Evolutionary conservation across 2,888 invertebrate species (phyloP).

Genomic region (Prenolepis imparis): DNA sequence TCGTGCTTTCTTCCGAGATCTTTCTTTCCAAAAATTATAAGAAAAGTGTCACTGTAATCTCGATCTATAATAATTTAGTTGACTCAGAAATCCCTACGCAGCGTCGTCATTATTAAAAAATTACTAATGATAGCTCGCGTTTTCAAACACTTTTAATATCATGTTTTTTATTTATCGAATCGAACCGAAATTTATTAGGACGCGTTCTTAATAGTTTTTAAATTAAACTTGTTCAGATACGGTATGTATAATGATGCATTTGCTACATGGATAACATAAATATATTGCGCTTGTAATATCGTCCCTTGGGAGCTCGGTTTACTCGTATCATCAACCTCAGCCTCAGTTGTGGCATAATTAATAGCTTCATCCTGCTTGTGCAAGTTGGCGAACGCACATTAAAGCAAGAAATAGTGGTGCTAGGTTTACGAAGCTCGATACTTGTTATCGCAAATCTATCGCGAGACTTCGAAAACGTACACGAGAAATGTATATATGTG

Average conservation of each 20-base stretch:
- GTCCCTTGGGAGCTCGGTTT: constrained; percentile 40
- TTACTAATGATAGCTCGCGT: background rate
- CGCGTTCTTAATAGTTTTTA: background rate
- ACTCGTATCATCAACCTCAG: constrained; percentile 42
- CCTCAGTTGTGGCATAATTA: constrained; percentile 49
- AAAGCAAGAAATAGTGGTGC: constrained; percentile 38
- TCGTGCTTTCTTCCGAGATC: background rate
- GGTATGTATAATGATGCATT: background rate
- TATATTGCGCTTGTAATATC: constrained; percentile 32
- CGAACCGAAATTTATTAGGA: background rate
- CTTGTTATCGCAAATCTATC: constrained; percentile 43
- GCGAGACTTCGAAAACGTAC: background rate
- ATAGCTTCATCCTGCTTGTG: constrained; percentile 39
- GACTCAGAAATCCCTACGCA: constrained; percentile 26
- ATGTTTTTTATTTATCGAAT: background rate
- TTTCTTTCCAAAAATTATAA: constrained; percentile 3
- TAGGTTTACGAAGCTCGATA: constrained; percentile 19
- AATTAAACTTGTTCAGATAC: background rate
- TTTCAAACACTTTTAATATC: background rate
- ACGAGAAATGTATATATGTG: constrained; percentile 22
- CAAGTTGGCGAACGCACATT: constrained; percentile 33
- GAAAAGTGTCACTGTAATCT: constrained; percentile 4
- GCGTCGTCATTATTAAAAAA: constrained; percentile 9
- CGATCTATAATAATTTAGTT: constrained; percentile 24
- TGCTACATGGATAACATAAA: background rate